These are phyloP conservation scores for Formica exsecta DNA, from an alignment of 1,140 invertebrate species.

Conservation along the genomic window DNA sequence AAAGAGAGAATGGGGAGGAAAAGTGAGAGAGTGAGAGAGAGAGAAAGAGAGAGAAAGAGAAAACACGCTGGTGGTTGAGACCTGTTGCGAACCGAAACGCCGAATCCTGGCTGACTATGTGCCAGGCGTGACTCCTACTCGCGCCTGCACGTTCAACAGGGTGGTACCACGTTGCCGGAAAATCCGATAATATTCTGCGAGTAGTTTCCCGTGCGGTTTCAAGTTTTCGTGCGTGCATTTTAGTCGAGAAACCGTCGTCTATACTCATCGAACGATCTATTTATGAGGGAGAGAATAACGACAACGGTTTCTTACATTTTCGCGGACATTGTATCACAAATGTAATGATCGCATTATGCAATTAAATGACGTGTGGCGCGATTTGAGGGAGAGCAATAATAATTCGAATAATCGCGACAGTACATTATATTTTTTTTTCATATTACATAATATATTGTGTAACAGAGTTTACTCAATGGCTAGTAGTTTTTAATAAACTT, in stretches of 20 bases:
- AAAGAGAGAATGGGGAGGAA: conserved; percentile 39
- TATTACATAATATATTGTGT: not conserved
- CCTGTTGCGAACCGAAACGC: conserved; percentile 84
- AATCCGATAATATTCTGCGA: conserved; percentile 66
- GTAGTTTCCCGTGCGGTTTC: conserved; percentile 58
- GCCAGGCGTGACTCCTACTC: conserved; percentile 81
- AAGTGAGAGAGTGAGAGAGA: conserved; percentile 41
- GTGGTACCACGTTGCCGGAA: conserved; percentile 74
- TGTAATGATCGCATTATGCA: not conserved
- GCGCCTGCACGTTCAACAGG: conserved; percentile 78
- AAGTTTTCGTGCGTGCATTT: conserved; percentile 34
- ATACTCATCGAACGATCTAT: not conserved
- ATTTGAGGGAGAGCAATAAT: not conserved
- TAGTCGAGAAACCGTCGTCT: not conserved
- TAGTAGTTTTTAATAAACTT: not conserved
- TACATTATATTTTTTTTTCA: not conserved
- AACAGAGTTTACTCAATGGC: not conserved
- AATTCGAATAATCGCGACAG: not conserved
- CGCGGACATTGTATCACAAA: not conserved
- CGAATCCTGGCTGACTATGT: conserved; percentile 83
- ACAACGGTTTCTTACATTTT: not conserved
- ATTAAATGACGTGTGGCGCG: not conserved
- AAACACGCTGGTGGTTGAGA: conserved; percentile 78
- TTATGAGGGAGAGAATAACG: not conserved
- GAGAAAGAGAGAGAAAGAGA: conserved; percentile 53